These are phyloP conservation scores for Sebastes schlegelii DNA, from an alignment of 2,113 vertebrate species.

Conservation along the genomic window DNA sequence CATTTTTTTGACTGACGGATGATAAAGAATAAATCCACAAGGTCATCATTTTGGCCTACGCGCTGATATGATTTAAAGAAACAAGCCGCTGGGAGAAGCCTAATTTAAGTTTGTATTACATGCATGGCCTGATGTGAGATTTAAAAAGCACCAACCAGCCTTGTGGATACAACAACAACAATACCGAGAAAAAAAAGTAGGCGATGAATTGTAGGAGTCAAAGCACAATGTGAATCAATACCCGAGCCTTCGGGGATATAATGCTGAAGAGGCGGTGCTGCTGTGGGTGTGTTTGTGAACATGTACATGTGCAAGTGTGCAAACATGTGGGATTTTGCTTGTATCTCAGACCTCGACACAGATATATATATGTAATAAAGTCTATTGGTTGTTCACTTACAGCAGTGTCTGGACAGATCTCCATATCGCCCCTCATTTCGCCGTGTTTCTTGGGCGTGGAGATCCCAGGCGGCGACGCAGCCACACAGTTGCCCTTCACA, in stretches of 20 bases:
- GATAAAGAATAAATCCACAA: slow-evolving; percentile 40
- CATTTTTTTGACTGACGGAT: slow-evolving; percentile 45
- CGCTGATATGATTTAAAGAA: slow-evolving; percentile 47
- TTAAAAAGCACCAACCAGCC: slow-evolving; percentile 22
- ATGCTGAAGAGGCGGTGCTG: slow-evolving; percentile 57
- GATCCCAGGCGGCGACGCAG: slow-evolving; percentile 78
- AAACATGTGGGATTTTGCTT: neutral
- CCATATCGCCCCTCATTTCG: slow-evolving; percentile 85
- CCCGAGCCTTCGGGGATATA: slow-evolving; percentile 46
- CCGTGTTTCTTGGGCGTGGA: slow-evolving; percentile 86
- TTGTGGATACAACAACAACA: slow-evolving; percentile 41
- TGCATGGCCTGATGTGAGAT: slow-evolving; percentile 33
- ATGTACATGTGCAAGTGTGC: slow-evolving; percentile 1
- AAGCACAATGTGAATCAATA: slow-evolving; percentile 71
- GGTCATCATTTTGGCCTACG: slow-evolving; percentile 52
- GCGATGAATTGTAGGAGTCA: slow-evolving; percentile 61
- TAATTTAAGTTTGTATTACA: slow-evolving; percentile 74
- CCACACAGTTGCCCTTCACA: slow-evolving; percentile 87
- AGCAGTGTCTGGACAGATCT: slow-evolving; percentile 85
- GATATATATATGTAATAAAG: neutral
- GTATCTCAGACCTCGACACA: neutral
- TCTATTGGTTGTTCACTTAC: slow-evolving; percentile 81
- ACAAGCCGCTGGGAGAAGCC: slow-evolving; percentile 49
- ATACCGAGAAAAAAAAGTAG: slow-evolving; percentile 55
- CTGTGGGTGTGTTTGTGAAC: slow-evolving; percentile 52